These are phyloP conservation scores for Semnornis frantzii DNA, from an alignment of 2,113 vertebrate genomes.

Conservation along the genomic window DNA sequence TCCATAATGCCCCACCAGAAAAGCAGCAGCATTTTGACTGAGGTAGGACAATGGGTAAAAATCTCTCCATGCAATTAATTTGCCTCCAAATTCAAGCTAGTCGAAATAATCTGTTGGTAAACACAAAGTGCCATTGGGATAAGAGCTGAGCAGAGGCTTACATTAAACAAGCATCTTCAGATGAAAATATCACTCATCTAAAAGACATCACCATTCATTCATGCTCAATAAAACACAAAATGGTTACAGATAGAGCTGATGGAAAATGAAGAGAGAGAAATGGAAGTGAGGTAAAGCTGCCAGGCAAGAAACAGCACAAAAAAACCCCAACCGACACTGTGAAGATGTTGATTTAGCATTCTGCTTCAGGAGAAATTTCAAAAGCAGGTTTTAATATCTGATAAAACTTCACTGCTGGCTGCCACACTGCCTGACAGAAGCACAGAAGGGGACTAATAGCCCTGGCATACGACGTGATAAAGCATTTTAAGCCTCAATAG, in stretches of 20 bases:
- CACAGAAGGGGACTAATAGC: conserved; percentile 38
- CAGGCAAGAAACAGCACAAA: neutral
- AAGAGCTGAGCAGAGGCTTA: neutral
- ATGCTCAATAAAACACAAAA: conserved; percentile 70
- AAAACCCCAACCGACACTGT: neutral
- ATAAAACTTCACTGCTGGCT: conserved; percentile 26
- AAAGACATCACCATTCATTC: conserved; percentile 62
- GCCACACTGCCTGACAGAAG: neutral
- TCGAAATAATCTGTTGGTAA: conserved; percentile 40
- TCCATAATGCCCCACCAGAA: accelerated
- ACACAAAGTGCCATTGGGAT: neutral
- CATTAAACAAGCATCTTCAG: conserved; percentile 35
- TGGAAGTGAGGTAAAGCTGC: conserved; percentile 38
- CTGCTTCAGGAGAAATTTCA: conserved; percentile 22
- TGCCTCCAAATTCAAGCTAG: neutral
- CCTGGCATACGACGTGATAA: neutral
- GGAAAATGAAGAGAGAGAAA: conserved; percentile 37
- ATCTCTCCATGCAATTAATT: neutral
- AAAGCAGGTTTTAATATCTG: conserved; percentile 27
- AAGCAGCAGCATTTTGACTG: neutral
- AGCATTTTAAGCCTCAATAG: neutral
- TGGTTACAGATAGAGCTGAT: conserved; percentile 55
- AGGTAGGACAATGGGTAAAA: neutral
- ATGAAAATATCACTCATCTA: conserved; percentile 60
- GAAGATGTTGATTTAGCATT: conserved; percentile 14